phyloP scores from a whole-genome alignment of 2,888 invertebrate species.

The Aphodius sticticus region DNA sequence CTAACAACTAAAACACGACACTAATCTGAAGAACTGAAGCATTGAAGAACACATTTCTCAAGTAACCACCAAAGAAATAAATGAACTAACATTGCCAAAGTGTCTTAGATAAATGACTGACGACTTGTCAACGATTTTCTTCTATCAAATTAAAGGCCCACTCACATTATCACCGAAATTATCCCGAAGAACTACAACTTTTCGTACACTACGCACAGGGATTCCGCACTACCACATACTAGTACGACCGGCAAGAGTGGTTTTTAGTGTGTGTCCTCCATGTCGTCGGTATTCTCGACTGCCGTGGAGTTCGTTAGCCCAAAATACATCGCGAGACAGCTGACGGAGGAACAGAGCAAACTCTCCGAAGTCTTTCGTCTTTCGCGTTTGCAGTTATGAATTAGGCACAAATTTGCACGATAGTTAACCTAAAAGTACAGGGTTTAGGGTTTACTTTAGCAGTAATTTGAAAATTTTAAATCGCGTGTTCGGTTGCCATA shows the following conservation, averaged over 20 bases:
- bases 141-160: too few relatives aligned
- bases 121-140: too few relatives aligned
- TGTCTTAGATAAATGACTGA: too few relatives aligned
- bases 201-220: not conserved
- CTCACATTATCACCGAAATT: too few relatives aligned
- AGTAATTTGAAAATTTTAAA: too few relatives aligned
- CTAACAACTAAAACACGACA: not conserved
- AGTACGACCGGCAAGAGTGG: not conserved
- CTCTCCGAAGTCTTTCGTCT: constrained; percentile 10
- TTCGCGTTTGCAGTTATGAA: constrained; percentile 17
- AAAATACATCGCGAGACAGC: constrained; percentile 43
- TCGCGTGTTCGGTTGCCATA: too few relatives aligned
- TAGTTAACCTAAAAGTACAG: too few relatives aligned
- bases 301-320: constrained; percentile 50
- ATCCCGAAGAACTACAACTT: not conserved
- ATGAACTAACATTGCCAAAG: too few relatives aligned
- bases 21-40: not conserved
- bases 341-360: not conserved
- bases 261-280: not conserved
- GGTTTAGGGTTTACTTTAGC: too few relatives aligned
- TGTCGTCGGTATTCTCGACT: not conserved
- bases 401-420: too few relatives aligned
- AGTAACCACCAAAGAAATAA: too few relatives aligned
- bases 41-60: too few relatives aligned
- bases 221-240: not conserved